Base-by-base conservation (phyloP, 2,113 vertebrate genomes). In the Lampris megalopsis region DNA sequence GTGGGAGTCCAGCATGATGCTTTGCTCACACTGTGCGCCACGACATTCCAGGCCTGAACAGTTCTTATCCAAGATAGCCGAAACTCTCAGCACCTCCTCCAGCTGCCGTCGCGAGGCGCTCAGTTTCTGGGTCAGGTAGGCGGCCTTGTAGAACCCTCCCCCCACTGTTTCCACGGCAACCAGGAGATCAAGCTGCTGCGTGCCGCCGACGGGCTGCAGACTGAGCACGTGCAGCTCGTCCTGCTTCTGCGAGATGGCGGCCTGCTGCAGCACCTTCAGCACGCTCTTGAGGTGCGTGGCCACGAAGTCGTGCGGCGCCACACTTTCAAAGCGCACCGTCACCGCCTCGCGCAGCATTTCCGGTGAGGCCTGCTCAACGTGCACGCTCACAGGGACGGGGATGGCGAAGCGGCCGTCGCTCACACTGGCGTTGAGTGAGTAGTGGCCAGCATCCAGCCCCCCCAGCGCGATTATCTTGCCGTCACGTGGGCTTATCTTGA, bases 61-160 rank as follows among this genome's bases (percentile, higher is more conserved):
- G 94, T 98, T 98, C 92, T 98, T 98, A 75, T 98, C 98, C 83
- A 98, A 82, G 86, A 99, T 95, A 58, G 98, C 95, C 0, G 97
- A 95, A 81, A 99, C 95, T 42, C 94, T 94, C 81, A 99, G 94
- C 64, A 96, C 95, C 60, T 96, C 96, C 86, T 98, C 97, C 89
- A 99, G 94, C 68, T 96, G 95, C 71, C 95, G 91, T 70, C 97
- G 94, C 0, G 96, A 95, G 0, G 93, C 95, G 70, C 94, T 96
- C 50, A 99, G 95, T 91, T 99, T 99, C 94, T 99, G 98, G 53
- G 97, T 97, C 79, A 99, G 94, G 87, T 96, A 97, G 49, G 97
- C 95, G 0, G 97, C 96, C 88, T 97, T 98, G 82, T 97, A 98
- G 94, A 96, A 98, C 1, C 95, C 95, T 0, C 95, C 87, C 0